Percentiles rank a stretch among this genome's conserved stretches.
Conservation (phyloP, 2,797 vertebrate genomes). For the Chelon labrosus region DNA sequence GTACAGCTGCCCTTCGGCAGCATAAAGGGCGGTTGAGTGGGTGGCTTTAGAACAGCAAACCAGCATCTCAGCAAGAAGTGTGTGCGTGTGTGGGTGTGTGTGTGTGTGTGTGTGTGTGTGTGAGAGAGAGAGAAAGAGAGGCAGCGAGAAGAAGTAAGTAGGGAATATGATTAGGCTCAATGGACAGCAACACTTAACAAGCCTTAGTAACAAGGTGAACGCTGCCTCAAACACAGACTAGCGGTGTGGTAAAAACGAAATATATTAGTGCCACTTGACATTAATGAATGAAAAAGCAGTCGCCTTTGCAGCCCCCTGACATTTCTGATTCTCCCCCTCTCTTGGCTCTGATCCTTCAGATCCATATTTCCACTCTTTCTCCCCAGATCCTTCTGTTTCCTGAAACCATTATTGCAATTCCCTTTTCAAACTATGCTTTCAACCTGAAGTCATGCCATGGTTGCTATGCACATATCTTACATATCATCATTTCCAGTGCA, state of each 20-base stretch:
- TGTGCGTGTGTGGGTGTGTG: slow-evolving; percentile 24
- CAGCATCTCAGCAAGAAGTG: slow-evolving; percentile 57
- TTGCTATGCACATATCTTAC: neutral
- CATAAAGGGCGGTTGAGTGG: slow-evolving; percentile 71
- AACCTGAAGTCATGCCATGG: slow-evolving; percentile 20
- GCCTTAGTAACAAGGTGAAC: slow-evolving; percentile 46
- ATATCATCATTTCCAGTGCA: slow-evolving; percentile 1
- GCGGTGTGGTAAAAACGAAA: neutral
- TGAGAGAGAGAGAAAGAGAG: no score
- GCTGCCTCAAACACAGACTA: neutral
- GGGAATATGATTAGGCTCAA: slow-evolving; percentile 43
- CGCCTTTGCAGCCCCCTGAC: slow-evolving; percentile 4
- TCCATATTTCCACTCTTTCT: slow-evolving; percentile 4
- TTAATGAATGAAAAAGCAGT: slow-evolving; percentile 28
- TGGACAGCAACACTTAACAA: slow-evolving; percentile 39
- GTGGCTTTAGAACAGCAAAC: slow-evolving; percentile 66
- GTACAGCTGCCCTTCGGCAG: slow-evolving; percentile 63
- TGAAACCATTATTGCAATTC: slow-evolving; percentile 21
- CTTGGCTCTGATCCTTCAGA: neutral
- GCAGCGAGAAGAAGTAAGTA: neutral
- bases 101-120: neutral
- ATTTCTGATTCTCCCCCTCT: slow-evolving; percentile 11
- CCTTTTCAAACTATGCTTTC: slow-evolving; percentile 24
- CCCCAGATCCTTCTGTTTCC: neutral
- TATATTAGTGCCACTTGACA: slow-evolving; percentile 22